These are phyloP conservation scores for Delichon dasypus DNA, from an alignment of 2,797 vertebrate species.

Conservation along the genomic window DNA sequence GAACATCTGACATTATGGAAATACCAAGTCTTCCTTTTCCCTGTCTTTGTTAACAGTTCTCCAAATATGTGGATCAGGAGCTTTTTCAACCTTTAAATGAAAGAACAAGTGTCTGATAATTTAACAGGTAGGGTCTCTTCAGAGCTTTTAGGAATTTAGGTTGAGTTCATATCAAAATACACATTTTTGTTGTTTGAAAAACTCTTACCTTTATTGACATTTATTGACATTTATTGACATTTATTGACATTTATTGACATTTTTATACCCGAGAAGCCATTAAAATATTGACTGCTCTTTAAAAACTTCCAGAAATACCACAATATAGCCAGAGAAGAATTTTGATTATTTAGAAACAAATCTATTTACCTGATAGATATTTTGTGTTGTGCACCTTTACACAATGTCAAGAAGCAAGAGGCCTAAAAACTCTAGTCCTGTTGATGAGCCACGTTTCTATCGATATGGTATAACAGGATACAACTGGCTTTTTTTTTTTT, in stretches of 20 bases:
- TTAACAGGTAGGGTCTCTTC: background rate
- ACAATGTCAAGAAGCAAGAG: background rate
- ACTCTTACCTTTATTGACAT: background rate
- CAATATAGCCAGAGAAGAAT: background rate
- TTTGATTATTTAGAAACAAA: background rate
- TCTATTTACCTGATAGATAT: background rate
- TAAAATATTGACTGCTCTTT: background rate
- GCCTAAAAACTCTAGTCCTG: background rate
- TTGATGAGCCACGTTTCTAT: background rate
- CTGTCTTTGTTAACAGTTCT: background rate
- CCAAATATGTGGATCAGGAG: background rate
- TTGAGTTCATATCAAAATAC: background rate
- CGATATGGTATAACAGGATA: background rate
- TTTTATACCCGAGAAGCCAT: background rate
- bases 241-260: background rate
- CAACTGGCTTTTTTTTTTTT: background rate
- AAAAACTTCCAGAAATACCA: background rate
- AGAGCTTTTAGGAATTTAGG: background rate
- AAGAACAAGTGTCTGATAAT: background rate
- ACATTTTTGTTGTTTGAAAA: background rate
- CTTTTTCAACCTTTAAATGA: background rate
- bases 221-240: background rate
- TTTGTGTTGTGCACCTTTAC: background rate
- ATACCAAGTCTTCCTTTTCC: background rate
- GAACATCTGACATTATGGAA: background rate